Conservation (phyloP, 2,888 invertebrate species). For the Xanthorhoe spadicearia region DNA sequence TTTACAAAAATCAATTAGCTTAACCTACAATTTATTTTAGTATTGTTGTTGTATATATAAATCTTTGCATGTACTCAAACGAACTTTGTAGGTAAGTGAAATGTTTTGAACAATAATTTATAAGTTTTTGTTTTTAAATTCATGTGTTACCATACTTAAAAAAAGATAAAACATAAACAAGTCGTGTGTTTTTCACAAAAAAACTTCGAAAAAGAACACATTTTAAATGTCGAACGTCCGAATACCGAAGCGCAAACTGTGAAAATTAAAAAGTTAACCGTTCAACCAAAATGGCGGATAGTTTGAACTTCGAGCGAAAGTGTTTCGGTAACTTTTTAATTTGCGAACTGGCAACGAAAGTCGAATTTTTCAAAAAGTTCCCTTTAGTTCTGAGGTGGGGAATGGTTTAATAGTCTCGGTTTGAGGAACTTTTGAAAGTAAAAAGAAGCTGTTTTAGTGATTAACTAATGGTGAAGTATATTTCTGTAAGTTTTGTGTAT, state of each 20-base stretch:
- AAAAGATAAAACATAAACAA: no score
- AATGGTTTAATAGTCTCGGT: constrained; percentile 63
- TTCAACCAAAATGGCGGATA: constrained; percentile 78
- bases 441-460: constrained; percentile 43
- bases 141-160: no score
- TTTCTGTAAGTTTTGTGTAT: constrained; percentile 20
- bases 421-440: constrained; percentile 46
- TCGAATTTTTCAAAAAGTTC: constrained; percentile 73
- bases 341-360: constrained; percentile 66
- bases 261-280: constrained; percentile 72
- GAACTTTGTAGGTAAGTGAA: no score
- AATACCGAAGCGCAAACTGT: constrained; percentile 47
- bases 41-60: no score
- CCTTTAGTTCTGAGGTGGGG: constrained; percentile 54
- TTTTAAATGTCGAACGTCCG: constrained; percentile 32
- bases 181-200: neutral
- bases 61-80: no score
- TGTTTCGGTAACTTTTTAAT: constrained; percentile 76
- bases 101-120: no score
- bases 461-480: constrained; percentile 32
- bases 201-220: neutral
- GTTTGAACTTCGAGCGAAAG: constrained; percentile 75
- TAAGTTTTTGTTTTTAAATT: no score
- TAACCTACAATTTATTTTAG: no score
- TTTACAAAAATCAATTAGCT: no score